Base-by-base conservation (phyloP, 2,888 invertebrate genomes). In the Ectobius pallidus region DNA sequence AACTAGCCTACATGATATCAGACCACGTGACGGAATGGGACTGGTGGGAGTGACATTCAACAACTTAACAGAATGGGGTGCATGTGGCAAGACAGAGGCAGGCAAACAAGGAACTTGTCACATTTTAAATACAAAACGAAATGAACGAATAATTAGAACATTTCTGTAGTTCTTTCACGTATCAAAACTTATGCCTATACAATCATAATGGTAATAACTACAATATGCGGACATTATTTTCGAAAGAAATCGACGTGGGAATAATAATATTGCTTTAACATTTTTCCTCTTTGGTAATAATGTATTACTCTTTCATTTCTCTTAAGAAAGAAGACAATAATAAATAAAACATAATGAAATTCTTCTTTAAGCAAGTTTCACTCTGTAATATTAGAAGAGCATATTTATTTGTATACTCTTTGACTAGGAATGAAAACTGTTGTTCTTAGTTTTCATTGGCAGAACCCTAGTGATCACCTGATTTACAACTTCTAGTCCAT, bases 1-100 rank as follows among this genome's bases (percentile, higher is more conserved):
- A 44, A 46, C 69, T 72, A 72, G 18, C 25, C 69, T 73, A 73
- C 68, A 72, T 69, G 71, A 71, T 71, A 67, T 71, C 71, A 58
- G 70, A 71, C 58, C 67, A 67, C 67, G 55, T 71, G 63, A 71
- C 55, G 34, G 52, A 52, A 25, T 71, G 67, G 55, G 44, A 42
- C 11, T 34, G 39, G 61, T 68, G 46, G 58, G 49, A 30, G n/a
- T 68, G 30, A 49, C 46, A 46, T 18, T 30, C 25, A 30, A 30
- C 14, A 34, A 34, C 34, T 34, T 11, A 34, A 34, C n/a, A 18
- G 30, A 46, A 20, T 44, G 42, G 69, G 69, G 39, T 14, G 46
- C 18, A 67, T 18, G 58, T 27, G 72, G 67, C 20, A 32, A 32
- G 22, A 58, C 20, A 34, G 11, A 11, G 34, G 34, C 34, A 11